These are phyloP conservation scores for Meda fulgida DNA, from an alignment of 2,797 vertebrate species.

Conservation along the genomic window DNA sequence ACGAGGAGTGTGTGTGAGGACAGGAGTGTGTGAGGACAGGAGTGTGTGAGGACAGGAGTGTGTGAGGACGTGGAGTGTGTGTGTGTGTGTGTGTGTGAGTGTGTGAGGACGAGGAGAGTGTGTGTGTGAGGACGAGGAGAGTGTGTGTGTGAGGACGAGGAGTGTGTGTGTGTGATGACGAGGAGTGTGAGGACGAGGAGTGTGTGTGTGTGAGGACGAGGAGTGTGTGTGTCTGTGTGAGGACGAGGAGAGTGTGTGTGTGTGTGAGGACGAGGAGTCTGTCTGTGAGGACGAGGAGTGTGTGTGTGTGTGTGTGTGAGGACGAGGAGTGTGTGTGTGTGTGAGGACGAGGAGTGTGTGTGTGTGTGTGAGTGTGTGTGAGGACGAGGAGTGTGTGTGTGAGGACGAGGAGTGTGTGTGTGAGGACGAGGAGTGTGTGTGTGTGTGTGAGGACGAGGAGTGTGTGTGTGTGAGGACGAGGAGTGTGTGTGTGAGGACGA, in stretches of 20 bases:
- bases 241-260: background rate
- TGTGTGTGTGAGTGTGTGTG: too few relatives aligned
- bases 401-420: background rate
- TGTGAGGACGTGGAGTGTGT: background rate
- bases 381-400: background rate
- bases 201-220: background rate
- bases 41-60: too few relatives aligned
- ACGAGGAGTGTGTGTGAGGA: background rate
- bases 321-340: background rate
- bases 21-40: background rate
- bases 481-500: background rate
- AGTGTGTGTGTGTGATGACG: background rate
- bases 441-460: background rate
- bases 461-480: background rate
- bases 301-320: too few relatives aligned
- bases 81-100: too few relatives aligned
- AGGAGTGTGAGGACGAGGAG: background rate
- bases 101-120: background rate
- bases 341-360: background rate
- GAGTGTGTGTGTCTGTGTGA: background rate
- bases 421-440: background rate
- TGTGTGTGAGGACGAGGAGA: background rate
- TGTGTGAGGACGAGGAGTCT: too few relatives aligned
- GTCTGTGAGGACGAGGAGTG: background rate
- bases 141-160: background rate